Conservation (phyloP, 2,888 invertebrate genomes). For the Brenthis hecate region DNA sequence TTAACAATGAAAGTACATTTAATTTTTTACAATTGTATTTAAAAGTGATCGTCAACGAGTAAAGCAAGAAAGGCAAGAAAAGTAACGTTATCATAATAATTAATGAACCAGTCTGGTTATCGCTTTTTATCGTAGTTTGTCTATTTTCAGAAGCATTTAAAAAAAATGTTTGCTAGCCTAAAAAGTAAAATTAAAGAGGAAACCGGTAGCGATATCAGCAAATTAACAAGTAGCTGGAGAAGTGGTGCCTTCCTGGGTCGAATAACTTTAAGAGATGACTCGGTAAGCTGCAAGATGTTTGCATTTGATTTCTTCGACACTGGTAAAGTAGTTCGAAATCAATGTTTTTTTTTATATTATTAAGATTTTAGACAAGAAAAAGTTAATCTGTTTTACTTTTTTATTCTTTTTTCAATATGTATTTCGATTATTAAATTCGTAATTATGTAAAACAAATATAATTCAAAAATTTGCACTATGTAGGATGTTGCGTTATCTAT, state of each 20-base stretch:
- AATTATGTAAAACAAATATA: too few relatives aligned
- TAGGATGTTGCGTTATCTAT: too few relatives aligned
- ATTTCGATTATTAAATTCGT: too few relatives aligned
- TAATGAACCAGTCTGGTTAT: constrained; percentile 1
- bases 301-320: background rate
- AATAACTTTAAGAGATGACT: constrained; percentile 78
- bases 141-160: constrained; percentile 15
- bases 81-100: constrained; percentile 15
- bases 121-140: background rate
- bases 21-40: constrained; percentile 20
- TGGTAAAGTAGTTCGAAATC: background rate
- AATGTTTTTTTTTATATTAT: too few relatives aligned
- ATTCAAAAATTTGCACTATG: too few relatives aligned
- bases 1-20: constrained; percentile 19
- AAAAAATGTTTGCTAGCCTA: constrained; percentile 91
- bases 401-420: too few relatives aligned
- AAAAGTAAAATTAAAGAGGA: constrained; percentile 95
- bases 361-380: too few relatives aligned
- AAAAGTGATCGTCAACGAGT: constrained; percentile 19
- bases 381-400: too few relatives aligned
- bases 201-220: constrained; percentile 90
- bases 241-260: constrained; percentile 76
- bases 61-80: constrained; percentile 1
- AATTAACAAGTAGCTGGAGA: constrained; percentile 75
- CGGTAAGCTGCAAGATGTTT: constrained; percentile 52